Evolutionary conservation across 2,797 vertebrate species (phyloP), one percentile per base, ranked within the genome.

Genomic region (Xenops minutus): DNA sequence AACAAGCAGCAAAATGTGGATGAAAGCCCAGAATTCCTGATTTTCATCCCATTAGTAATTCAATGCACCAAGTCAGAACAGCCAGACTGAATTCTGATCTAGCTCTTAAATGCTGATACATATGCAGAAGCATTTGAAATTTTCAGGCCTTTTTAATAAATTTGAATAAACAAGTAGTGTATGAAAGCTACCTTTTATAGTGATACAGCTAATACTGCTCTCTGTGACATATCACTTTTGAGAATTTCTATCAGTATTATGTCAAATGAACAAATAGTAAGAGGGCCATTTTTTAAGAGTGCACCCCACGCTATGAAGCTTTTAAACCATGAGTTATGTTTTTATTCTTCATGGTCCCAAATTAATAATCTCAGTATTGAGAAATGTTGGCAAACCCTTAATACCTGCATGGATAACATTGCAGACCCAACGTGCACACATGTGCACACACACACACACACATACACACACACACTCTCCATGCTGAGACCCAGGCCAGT

Each of bases 331-430:
- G 32, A 79, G 88, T 94, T 85, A 74, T 69, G 24, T 67, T 91
- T 55, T 90, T 64, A 75, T 94, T 94, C 87, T 96, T 81, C 48
- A 36, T 26, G 24, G 66, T 71, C 71, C 51, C 64, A 92, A 91
- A 92, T 92, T 61, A 95, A 96, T 85, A 93, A 93, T 61, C 69
- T 79, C 48, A 78, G 76, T 43, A 64, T 32, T 80, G 94, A 96
- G 88, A 96, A 93, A 91, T 32, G 46, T 22, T 92, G 93, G 88
- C 74, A 95, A 91, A 93, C 95, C 85, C 85, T 94, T 92, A 81
- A 95, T 92, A 94, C 66, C 73, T 95, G 83, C 44, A 79, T 30
- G 64, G 67, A 20, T 67, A 61, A 54, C 23, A 14, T 1, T 59
- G 80, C 49, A 83, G 89, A 62, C 85, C 91, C 82, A 73, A 20